Evolutionary conservation across 2,113 vertebrate species (phyloP), one percentile per base, ranked within the genome.

Genomic region (Turdus rufiventris): DNA sequence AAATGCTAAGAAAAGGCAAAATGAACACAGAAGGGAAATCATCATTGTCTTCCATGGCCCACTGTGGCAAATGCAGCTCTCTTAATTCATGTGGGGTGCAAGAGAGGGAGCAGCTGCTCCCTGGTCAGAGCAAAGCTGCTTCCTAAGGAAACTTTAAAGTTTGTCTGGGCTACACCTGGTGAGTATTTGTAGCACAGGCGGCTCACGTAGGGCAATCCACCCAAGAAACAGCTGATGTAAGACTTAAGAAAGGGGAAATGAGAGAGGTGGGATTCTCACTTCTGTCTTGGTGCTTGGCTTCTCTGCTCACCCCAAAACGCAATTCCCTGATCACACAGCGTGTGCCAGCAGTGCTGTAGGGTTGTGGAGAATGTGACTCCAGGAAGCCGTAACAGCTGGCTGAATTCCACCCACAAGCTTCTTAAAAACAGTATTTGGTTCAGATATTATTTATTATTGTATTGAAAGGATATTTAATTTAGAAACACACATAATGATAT

Each of bases 401-500:
- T 74, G 26, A 63, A 63, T 67, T 51, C 24, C 10, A 20, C n/a
- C 51, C 65, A 57, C 29, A 65, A 68, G 31, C 77, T 65, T 53
- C 74, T 85, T 91, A 78, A 81, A 90, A 85, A 0, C 45, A 79
- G 10, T 16, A n/a, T 50, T 85, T 53, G 31, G 8, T 89, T 85
- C 65, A 72, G 33, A 51, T 75, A 45, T 74, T 80, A 31, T 95
- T 92, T 95, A 87, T 94, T 95, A 47, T 47, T 66, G 54, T 36
- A 85, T 7, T 36, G 18, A 79, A 81, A 75, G 12, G n/a, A n/a
- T 40, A 67, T 34, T 92, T 68, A 14, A 70, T 84, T 81, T 86
- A 95, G 48, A 93, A 91, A 93, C 42, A 88, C 42, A 66, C 9
- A 79, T 21, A 71, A 71, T n/a, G 6, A 45, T 54, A 88, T 72